Evolutionary conservation across 2,797 vertebrate genomes (phyloP), one percentile per base, ranked within the genome.

Genomic region (Poecilia gillii): DNA sequence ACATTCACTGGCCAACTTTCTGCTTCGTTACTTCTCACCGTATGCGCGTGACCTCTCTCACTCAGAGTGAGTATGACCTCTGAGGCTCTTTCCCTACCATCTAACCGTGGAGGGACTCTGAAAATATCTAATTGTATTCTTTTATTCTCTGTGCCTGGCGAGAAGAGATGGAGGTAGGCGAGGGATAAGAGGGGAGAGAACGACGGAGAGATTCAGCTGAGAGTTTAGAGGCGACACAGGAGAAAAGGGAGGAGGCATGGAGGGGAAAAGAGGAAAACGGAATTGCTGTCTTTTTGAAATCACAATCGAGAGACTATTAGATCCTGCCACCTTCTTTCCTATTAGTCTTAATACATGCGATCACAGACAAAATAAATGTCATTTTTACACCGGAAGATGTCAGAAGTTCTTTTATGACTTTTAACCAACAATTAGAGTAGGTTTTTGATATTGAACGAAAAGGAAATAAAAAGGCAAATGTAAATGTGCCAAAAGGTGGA

Each of bases 111-210:
- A 87, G 86, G 82, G 90, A 92, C 92, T 95, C 92, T 88, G 92
- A 81, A 96, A 96, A 94, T 92, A 96, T 94, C 93, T 96, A 96
- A 96, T 95, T 96, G 94, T 96, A 96, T 96, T 96, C 92, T 95
- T 95, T 97, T 93, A 92, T 96, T 97, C 96, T 95, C 91, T 93
- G 88, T 87, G 90, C 94, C 88, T 94, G 95, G 95, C 94, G 80
- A 93, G 93, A 90, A 91, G 93, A 94, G 88, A 92, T 81, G 90
- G 92, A 94, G 85, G 91, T 77, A 92, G 75, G 90, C 82, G 2
- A 41, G 31, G 49, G 55, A 57, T 47, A 14, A 41, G 68, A 70
- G 43, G 73, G 31, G 74, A 28, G 70, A 36, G 53, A 66, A 87
- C 89, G 93, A 94, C 28, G 87, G 93, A 75, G 77, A 43, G 51